Base-by-base conservation (phyloP, 2,797 vertebrate genomes). In the Gallirallus australis region DNA sequence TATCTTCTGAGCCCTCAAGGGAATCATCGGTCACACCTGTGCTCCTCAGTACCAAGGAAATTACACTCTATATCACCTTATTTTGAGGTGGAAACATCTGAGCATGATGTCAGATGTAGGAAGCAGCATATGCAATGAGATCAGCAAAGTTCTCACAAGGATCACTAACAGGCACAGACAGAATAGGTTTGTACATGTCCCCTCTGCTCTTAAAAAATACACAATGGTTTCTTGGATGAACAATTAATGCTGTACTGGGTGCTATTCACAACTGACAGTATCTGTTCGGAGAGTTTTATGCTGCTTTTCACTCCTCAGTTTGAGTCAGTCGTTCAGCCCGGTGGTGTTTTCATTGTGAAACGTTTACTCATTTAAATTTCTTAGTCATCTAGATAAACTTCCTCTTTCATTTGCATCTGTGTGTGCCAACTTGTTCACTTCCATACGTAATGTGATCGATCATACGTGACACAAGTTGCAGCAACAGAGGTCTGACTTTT, bases 271-370 rank as follows among this genome's bases (percentile, higher is more conserved):
- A 47, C 6, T 35, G 53, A 27, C 2, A 37, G 20, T 5, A 78
- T 27, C 6, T 4, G 7, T 52, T 69, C 30, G 14, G 33, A 54
- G 11, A 50, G 37, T 47, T 92, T 63, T 40, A 7, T 56, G 61
- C 54, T 42, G 9, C 3, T 64, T 80, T 18, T 33, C 21, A 5
- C 16, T 47, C 31, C 15, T 56, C 53, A n/a, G 24, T 65, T n/a
- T 33, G 40, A 82, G 18, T 42, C 31, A 40, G 20, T 60, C n/a
- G 61, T n/a, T 76, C 27, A 28, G 12, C 19, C 3, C 24, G 21
- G 5, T 0, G 1, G 25, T 7, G 14, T 57, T 76, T 87, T 64
- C 3, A 17, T 50, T 2, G 2, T 4, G 7, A 37, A 81, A 37
- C 28, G 21, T 39, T 31, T 73, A 54, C 8, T 82, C 11, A 45